Conservation (phyloP, 30 jellyfish, hydroid and myxozoan species). For the Chrysaora quinquecirrha region DNA sequence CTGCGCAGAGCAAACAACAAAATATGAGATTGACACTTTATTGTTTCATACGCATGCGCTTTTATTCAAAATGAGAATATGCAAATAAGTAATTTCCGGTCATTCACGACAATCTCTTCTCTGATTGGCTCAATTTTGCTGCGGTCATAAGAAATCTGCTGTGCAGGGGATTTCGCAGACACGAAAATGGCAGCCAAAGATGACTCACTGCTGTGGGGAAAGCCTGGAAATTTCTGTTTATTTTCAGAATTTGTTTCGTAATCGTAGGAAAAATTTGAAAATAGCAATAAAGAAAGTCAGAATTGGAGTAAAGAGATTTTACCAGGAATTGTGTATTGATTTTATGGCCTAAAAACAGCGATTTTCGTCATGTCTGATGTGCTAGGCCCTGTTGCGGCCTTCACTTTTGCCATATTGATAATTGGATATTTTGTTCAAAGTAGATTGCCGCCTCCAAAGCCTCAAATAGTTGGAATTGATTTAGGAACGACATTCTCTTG, state of each 20-base stretch:
- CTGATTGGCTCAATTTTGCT: not conserved
- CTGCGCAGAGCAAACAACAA: conserved; percentile 47
- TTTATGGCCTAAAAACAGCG: too few relatives aligned
- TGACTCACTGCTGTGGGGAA: not conserved
- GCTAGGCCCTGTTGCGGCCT: conserved; percentile 83
- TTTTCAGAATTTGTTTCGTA: too few relatives aligned
- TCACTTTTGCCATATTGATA: conserved; percentile 58
- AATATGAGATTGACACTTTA: conserved; percentile 46
- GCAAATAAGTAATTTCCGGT: not conserved
- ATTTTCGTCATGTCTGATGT: conserved; percentile 38
- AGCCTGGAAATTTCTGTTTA: too few relatives aligned
- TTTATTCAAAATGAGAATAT: conserved; percentile 13
- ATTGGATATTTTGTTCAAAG: conserved; percentile 88
- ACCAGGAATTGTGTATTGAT: too few relatives aligned
- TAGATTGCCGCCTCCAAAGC: conserved; percentile 93
- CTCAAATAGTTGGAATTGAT: conserved; percentile 84
- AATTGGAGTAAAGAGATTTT: too few relatives aligned
- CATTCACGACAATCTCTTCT: not conserved
- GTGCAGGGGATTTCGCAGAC: conserved; percentile 5
- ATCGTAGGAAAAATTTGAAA: too few relatives aligned
- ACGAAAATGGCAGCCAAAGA: conserved; percentile 23
- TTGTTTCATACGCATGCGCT: conserved; percentile 59
- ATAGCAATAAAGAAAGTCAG: too few relatives aligned
- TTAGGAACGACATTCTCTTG: conserved; percentile 94
- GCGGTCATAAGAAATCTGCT: not conserved